Evolutionary conservation across 2,113 vertebrate species (phyloP).

Genomic region (Tyto alba): DNA sequence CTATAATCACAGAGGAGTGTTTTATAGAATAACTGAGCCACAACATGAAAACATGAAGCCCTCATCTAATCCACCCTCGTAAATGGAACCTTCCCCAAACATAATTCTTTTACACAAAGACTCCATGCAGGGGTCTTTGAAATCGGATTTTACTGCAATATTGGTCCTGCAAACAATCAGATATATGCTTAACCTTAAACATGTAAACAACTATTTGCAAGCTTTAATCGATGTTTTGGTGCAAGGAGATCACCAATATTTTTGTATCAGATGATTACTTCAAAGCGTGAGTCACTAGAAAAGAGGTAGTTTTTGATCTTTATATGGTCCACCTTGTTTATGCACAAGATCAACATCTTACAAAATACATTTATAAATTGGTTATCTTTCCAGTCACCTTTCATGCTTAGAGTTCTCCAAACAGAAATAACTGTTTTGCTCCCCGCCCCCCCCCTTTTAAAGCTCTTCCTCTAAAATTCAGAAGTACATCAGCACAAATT

Average conservation of each 20-base stretch:
- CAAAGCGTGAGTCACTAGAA: background rate
- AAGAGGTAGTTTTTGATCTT: background rate
- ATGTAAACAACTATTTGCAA: background rate
- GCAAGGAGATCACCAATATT: background rate
- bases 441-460: background rate
- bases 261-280: background rate
- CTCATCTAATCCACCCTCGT: background rate
- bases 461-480: background rate
- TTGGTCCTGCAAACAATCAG: background rate
- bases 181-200: background rate
- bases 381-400: background rate
- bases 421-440: background rate
- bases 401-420: background rate
- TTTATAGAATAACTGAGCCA: background rate
- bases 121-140: background rate
- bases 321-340: background rate
- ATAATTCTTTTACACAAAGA: background rate
- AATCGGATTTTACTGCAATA: background rate
- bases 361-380: background rate
- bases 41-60: accelerated
- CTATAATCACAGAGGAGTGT: background rate
- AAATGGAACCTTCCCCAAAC: background rate
- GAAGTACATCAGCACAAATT: background rate
- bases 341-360: background rate
- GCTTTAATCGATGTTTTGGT: background rate